Base-by-base conservation (phyloP, 2,888 invertebrate genomes). In the Fissipunctia ypsillon region DNA sequence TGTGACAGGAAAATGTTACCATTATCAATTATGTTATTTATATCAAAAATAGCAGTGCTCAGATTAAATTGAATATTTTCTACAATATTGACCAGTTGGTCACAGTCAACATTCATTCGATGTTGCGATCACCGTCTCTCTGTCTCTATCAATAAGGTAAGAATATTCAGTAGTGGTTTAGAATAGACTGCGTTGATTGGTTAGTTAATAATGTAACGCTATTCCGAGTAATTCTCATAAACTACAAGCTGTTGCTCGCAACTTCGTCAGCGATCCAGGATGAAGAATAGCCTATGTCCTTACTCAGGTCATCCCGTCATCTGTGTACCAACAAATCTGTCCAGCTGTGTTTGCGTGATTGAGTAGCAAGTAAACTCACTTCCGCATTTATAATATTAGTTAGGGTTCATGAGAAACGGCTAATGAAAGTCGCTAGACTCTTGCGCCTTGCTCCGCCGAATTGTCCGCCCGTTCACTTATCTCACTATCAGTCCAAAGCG, bases 391-490 rank as follows among this genome's bases (percentile, higher is more conserved):
- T 64, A 25, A 41, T 41, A 60, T 25, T 28, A 16, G 4, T 38
- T 38, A 38, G 38, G 38, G 38, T 41, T 22, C 14, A n/a, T 54
- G 9, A 43, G 7, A 31, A 14, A 25, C 6, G 14, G 9, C 10
- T 50, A 31, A 28, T n/a, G 6, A 35, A 35, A 52, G 14, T 72
- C 84, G 83, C 81, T 60, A 6, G 31, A 31, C 31, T 79, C 78
- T 75, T 22, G 2, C 73, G 12, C 43, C 87, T 90, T 87, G 75
- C 60, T 68, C 63, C 84, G 77, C 76, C 82, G 64, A 87, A 83
- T 87, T 85, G 72, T 75, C 73, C 79, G 78, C 81, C 88, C 90
- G 82, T 89, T 92, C 90, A 89, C 89, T 91, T 91, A 91, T 90
- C 89, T 86, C 75, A 54, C 70, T 83, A 90, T 90, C 89, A 86